Conservation (phyloP, 2,797 vertebrate species). For the Megaceryle alcyon region DNA sequence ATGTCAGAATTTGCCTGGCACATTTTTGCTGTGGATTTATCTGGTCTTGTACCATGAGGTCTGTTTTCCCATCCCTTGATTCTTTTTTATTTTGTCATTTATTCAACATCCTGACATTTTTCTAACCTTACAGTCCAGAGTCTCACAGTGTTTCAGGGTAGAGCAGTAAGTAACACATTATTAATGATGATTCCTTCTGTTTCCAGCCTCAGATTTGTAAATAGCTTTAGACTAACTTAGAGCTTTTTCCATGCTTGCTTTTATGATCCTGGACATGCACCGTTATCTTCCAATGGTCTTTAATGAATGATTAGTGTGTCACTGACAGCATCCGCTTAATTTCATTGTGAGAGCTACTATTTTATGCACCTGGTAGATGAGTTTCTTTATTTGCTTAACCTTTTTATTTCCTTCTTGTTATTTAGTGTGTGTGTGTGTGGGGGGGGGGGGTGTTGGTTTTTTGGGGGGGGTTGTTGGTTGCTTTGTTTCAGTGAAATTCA, state of each 20-base stretch:
- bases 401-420: not conserved
- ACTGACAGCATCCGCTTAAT: not conserved
- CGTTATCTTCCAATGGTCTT: slow-evolving; percentile 10
- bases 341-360: not conserved
- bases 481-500: not conserved
- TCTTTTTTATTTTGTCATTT: not conserved
- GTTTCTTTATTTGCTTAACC: slow-evolving; percentile 2
- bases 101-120: not conserved
- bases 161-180: not conserved
- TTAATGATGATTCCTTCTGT: not conserved
- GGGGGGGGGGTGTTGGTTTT: too few species aligned
- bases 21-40: not conserved
- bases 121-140: not conserved
- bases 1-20: not conserved
- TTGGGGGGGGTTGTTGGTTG: too few species aligned
- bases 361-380: not conserved
- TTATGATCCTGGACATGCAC: not conserved
- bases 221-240: not conserved
- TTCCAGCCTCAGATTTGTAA: not conserved
- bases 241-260: not conserved
- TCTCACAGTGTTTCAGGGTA: not conserved
- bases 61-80: not conserved
- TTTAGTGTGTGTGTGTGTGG: too few species aligned
- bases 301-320: not conserved
- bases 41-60: not conserved